Evolutionary conservation across 2,888 invertebrate genomes (phyloP), one percentile per base, ranked within the genome.

Genomic region (Ormyrus labotus): DNA sequence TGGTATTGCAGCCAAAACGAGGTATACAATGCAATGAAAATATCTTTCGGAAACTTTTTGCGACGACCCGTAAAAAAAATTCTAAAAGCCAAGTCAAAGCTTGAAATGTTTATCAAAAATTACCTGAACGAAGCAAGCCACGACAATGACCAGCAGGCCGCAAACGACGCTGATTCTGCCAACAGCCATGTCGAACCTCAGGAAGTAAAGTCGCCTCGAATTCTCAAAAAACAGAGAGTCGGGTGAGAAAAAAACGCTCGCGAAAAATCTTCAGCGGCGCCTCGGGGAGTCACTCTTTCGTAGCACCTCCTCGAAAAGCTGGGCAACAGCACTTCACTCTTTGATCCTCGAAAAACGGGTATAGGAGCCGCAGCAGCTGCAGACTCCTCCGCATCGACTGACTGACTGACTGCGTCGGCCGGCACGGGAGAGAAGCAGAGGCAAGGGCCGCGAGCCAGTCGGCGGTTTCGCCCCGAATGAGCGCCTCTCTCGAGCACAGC

Each of bases 391-490:
- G 34, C 34, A 4, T 3, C 34, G 34, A 34, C 34, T 34, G 34
- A 34, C 34, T 34, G 34, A 34, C 34, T 34, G 34, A 34, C 34
- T 34, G 34, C 0, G 34, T 34, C 34, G 34, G 34, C 34, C 34
- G 34, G 34, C 34, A 3, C 34, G 47, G 9, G 58, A 55, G 51
- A 34, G 50, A 11, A n/a, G 45, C 69, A n/a, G 58, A 34, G 11
- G 51, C 45, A 13, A 13, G 53, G 58, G 19, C n/a, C 34, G 45
- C 65, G 10, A 58, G 70, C 69, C 55, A 60, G 13, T 65, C 76
- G 77, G 65, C 74, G 65, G 77, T 73, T 73, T 81, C 77, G 77
- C 77, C 81, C 58, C 81, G 77, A 81, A 81, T 81, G 80, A 78
- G 65, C 58, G 55, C 48, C 5, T 47, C 47, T n/a, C 45, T 60